Conservation (phyloP, 2,888 invertebrate genomes). For the Caenorhabditis zanzibari region DNA sequence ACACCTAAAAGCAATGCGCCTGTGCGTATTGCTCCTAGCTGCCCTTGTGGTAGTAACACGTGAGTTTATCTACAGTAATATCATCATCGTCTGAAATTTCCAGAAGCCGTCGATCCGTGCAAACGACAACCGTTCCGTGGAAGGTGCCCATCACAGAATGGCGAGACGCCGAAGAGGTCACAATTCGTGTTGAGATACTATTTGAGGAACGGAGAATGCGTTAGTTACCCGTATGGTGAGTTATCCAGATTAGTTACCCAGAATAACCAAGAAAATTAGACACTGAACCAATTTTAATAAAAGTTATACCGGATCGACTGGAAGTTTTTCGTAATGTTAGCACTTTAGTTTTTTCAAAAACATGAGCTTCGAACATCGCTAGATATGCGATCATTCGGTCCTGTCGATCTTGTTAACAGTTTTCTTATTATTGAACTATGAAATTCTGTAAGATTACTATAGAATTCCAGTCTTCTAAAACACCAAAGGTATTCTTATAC, state of each 20-base stretch:
- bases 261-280: no score
- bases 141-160: constrained; percentile 75
- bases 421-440: no score
- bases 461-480: no score
- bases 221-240: constrained; percentile 83
- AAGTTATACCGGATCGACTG: no score
- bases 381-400: no score
- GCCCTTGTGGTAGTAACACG: constrained; percentile 62
- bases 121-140: constrained; percentile 83
- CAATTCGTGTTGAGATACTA: constrained; percentile 83
- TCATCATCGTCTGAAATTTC: not conserved
- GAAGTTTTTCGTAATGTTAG: no score
- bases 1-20: constrained; percentile 57
- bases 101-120: constrained; percentile 80
- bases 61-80: not conserved
- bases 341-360: no score
- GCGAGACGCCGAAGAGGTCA: constrained; percentile 78
- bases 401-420: no score
- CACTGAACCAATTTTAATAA: no score
- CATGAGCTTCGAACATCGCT: no score
- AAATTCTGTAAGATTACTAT: no score
- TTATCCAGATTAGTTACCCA: not conserved
- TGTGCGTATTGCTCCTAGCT: constrained; percentile 66
- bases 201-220: constrained; percentile 82
- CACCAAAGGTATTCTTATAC: not conserved